A percentile compares a stretch with the other conserved stretches of the same genome.
These are phyloP conservation scores for Chelonus formosanus DNA, from an alignment of 2,888 invertebrate genomes.

Conservation along the genomic window DNA sequence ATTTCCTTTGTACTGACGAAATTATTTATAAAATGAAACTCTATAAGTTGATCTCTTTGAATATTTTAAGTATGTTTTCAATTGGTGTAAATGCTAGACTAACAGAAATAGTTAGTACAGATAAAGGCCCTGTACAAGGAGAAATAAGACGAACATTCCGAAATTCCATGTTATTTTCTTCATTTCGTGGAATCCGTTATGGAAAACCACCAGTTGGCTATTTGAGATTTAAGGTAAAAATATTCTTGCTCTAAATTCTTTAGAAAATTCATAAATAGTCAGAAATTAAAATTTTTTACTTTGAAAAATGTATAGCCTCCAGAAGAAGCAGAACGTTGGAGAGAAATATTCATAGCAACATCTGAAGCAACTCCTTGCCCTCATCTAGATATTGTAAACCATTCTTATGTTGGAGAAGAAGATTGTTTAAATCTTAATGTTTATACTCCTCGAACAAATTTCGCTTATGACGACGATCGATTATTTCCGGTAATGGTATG, in stretches of 20 bases:
- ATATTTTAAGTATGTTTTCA: no score
- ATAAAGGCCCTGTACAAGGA: slow-evolving; percentile 47
- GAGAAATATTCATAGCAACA: slow-evolving; percentile 37
- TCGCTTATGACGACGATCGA: slow-evolving; percentile 27
- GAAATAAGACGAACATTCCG: slow-evolving; percentile 41
- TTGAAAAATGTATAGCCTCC: no score
- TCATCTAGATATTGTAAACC: background rate
- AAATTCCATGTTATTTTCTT: slow-evolving; percentile 38
- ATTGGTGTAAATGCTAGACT: background rate
- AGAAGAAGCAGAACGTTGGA: slow-evolving; percentile 39
- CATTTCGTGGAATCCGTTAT: slow-evolving; percentile 51
- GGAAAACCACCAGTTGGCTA: slow-evolving; percentile 45
- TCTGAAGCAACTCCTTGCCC: slow-evolving; percentile 36
- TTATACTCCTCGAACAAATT: slow-evolving; percentile 39
- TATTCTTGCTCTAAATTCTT: slow-evolving; percentile 3
- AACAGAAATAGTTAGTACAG: background rate
- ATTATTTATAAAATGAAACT: no score
- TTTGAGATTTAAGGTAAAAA: slow-evolving; percentile 49
- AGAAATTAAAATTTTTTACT: no score
- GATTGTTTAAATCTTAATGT: slow-evolving; percentile 43
- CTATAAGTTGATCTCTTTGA: no score
- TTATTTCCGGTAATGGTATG: slow-evolving; percentile 43
- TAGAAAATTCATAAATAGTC: no score
- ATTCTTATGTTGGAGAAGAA: slow-evolving; percentile 33
- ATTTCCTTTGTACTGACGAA: no score